Conservation (phyloP, 2,113 vertebrate genomes). For the Lampris incognitus region DNA sequence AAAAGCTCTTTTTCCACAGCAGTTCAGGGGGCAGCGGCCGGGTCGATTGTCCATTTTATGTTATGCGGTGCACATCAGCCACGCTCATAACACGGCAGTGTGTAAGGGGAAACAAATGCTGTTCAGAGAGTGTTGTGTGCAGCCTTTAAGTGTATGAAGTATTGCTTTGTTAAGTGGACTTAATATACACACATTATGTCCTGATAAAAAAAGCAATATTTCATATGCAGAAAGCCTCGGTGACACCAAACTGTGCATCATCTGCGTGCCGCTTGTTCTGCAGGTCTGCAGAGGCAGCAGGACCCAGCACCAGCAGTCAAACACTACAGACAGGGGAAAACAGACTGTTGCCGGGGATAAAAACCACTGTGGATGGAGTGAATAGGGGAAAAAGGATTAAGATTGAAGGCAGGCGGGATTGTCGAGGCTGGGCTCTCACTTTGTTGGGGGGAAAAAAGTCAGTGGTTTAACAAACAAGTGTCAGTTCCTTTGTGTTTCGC, state of each 20-base stretch:
- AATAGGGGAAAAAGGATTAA: conserved; percentile 13
- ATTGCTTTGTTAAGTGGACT: no score
- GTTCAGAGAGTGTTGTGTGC: neutral
- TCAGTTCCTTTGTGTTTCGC: conserved; percentile 18
- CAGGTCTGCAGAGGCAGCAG: conserved; percentile 22
- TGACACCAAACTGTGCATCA: neutral
- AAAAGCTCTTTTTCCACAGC: neutral
- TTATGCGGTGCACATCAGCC: neutral
- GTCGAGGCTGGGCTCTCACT: conserved; percentile 26
- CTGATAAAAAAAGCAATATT: conserved; percentile 2
- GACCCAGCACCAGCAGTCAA: neutral
- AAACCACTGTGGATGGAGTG: conserved; percentile 2
- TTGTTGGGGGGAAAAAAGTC: conserved; percentile 30
- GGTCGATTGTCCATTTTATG: neutral
- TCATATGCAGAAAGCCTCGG: neutral
- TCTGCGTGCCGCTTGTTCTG: conserved; percentile 7
- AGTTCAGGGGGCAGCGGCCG: neutral
- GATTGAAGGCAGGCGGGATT: conserved; percentile 32
- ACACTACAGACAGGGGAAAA: conserved; percentile 3
- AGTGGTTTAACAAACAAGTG: conserved; percentile 60
- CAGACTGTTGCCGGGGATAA: neutral
- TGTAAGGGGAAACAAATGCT: neutral
- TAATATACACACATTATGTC: neutral
- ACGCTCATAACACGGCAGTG: conserved; percentile 7
- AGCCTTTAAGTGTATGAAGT: neutral